A percentile compares a stretch with the other conserved stretches of the same genome.
These are phyloP conservation scores for Bombycilla garrulus DNA, from an alignment of 2,113 vertebrate genomes.

Conservation along the genomic window DNA sequence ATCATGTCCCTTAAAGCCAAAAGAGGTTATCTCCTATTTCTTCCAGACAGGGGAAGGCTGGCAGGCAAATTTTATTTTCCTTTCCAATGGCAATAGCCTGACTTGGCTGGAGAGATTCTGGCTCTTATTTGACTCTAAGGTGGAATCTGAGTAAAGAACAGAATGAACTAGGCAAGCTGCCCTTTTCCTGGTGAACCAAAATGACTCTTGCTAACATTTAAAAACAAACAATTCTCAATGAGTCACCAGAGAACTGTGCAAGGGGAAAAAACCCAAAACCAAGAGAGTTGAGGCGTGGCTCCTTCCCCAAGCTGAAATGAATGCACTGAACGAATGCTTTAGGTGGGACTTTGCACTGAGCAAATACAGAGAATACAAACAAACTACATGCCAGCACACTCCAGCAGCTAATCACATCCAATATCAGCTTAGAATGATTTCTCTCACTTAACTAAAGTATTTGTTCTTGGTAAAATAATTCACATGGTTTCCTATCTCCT, in stretches of 20 bases:
- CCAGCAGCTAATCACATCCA: not conserved
- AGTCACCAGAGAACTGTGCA: conserved; percentile 27
- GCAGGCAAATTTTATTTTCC: conserved; percentile 17
- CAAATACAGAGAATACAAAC: not conserved
- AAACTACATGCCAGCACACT: not conserved
- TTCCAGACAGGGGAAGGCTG: not conserved
- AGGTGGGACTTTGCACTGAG: not conserved
- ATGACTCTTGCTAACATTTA: conserved; percentile 16
- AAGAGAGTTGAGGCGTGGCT: conserved; percentile 30
- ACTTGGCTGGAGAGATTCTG: conserved; percentile 6
- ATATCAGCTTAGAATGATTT: not conserved
- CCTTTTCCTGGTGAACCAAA: conserved; percentile 45
- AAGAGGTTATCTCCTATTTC: not conserved
- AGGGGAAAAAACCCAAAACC: not conserved
- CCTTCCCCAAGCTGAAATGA: not conserved
- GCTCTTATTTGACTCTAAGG: conserved; percentile 25
- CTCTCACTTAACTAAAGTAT: not conserved
- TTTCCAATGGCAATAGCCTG: not conserved
- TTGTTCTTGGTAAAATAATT: not conserved
- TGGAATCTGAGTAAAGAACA: conserved; percentile 52
- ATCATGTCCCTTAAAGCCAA: not conserved
- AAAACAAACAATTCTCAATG: conserved; percentile 56
- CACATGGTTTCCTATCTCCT: not conserved
- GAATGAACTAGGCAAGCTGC: conserved; percentile 61
- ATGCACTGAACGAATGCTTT: not conserved